phyloP scores from a whole-genome alignment of 1,140 invertebrate genomes.

The Macrobrachium nipponense region DNA sequence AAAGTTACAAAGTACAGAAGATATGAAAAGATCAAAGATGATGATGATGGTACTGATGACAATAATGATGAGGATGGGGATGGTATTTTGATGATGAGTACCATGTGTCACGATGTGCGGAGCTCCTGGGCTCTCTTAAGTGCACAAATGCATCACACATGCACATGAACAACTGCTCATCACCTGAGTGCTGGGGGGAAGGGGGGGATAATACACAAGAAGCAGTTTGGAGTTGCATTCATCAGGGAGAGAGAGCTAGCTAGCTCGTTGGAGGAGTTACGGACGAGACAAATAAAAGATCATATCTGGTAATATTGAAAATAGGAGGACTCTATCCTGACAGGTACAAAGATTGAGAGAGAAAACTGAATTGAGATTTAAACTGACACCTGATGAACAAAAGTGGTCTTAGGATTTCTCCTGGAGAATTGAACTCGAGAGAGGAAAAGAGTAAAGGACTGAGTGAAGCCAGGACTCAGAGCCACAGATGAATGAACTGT shows the following conservation, averaged over 20 bases:
- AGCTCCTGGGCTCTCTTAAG: no score
- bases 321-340: neutral
- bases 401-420: neutral
- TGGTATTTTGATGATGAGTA: neutral
- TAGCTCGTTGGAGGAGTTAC: no score
- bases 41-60: neutral
- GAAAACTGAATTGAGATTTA: neutral
- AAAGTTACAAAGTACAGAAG: neutral
- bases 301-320: no score
- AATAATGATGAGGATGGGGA: neutral
- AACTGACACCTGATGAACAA: neutral
- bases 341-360: neutral
- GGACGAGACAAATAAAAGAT: no score
- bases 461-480: no score
- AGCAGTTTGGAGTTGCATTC: conserved; percentile 15
- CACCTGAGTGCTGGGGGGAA: neutral
- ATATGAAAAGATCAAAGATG: neutral
- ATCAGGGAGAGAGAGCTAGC: neutral
- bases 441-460: neutral
- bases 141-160: no score
- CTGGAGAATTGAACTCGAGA: neutral
- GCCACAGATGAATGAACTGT: neutral
- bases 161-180: no score
- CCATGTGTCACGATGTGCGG: no score
- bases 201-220: conserved; percentile 18